Base-by-base conservation (phyloP, 2,113 vertebrate genomes). In the Corapipo altera region DNA sequence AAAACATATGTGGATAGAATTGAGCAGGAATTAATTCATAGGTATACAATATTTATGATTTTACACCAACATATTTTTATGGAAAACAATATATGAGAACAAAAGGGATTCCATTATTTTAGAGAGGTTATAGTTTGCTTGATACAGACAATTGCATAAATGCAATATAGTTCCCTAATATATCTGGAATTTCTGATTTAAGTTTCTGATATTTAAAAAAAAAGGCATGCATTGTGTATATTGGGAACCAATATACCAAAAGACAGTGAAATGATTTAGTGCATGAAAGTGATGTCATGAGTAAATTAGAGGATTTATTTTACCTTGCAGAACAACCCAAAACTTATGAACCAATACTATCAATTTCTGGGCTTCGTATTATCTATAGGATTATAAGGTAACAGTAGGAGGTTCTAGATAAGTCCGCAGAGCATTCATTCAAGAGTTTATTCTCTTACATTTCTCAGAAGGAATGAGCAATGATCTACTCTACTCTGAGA, bases 1-100 rank as follows among this genome's bases (percentile, higher is more conserved):
- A 79, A 96, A 88, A 61, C 39, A 75, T 84, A 74, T 69, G 70
- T 72, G 43, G 28, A n/a, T 59, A 78, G 30, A 89, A 67, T 11
- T 71, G 30, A 48, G 16, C 43, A 22, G n/a, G 27, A 89, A 95
- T 70, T 70, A 52, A 73, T 89, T 87, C 23, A 43, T 12, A 64
- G 33, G 19, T 74, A 33, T 48, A 32, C 11, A 71, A 58, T 67
- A 84, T 64, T 74, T 89, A 64, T 64, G 9, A 59, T 72, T 82
- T 81, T 65, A 44, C 30, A 43, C 85, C 55, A 91, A 62, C 0
- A 3, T 49, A 66, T 70, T 93, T 84, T 83, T 73, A 77, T 58
- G 55, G 51, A 81, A 74, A 10, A 58, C 6, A 70, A 43, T 35
- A 54, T 48, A 77, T 24, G 14, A 67, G 22, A 89, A 75, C 30